phyloP scores from a whole-genome alignment of 1,140 invertebrate genomes.

The Triops cancriformis region DNA sequence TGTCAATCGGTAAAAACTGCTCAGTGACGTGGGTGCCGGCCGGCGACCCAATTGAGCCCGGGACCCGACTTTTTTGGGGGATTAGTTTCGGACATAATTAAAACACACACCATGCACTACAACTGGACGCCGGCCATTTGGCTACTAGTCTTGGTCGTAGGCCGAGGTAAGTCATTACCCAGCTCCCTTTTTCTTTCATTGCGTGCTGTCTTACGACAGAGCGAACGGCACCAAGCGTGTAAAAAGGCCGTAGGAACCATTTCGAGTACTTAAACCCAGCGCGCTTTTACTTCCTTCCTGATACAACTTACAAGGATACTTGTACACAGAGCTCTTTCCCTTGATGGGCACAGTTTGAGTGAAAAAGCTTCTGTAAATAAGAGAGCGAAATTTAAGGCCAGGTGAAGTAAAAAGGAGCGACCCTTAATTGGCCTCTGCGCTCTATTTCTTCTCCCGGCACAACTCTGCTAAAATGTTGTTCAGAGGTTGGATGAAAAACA shows the following conservation, averaged over 20 bases:
- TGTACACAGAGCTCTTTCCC: not conserved
- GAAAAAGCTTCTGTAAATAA: not conserved
- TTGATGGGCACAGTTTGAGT: not conserved
- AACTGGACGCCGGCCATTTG: not conserved
- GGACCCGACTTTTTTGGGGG: not conserved
- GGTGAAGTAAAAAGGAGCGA: not conserved
- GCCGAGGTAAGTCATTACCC: not conserved
- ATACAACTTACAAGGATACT: not conserved
- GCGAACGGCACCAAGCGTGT: not conserved
- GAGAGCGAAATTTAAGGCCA: not conserved
- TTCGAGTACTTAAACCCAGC: not conserved
- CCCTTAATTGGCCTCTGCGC: not conserved
- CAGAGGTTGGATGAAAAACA: not conserved
- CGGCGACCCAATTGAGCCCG: not conserved
- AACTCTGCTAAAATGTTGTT: not conserved
- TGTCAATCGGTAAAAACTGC: not conserved
- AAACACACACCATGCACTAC: not conserved
- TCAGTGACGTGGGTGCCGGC: not conserved
- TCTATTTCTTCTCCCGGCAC: not conserved
- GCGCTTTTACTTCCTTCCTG: conserved; percentile 4
- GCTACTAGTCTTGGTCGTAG: not conserved
- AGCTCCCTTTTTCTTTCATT: not conserved
- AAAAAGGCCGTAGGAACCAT: not conserved
- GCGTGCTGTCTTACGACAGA: not conserved
- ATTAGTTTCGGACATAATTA: too few relatives aligned